Evolutionary conservation across 2,113 vertebrate species (phyloP).

Genomic region (Cyanoramphus novaezelandiae): DNA sequence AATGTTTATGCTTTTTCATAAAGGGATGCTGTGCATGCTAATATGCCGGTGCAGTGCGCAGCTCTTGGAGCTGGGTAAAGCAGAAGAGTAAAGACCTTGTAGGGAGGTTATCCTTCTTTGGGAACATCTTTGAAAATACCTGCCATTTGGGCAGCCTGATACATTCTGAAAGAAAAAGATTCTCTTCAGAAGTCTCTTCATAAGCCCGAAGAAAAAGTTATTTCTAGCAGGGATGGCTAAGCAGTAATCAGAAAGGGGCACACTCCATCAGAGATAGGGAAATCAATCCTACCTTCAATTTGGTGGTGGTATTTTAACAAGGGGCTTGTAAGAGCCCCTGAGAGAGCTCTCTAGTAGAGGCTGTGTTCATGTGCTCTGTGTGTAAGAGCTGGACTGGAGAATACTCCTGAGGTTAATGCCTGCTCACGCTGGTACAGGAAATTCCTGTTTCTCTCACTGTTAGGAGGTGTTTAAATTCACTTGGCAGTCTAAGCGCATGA

Average conservation of each 20-base stretch:
- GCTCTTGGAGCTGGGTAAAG: not conserved
- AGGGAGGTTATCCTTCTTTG: conserved; percentile 32
- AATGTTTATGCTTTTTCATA: conserved; percentile 24
- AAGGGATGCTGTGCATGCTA: conserved; percentile 45
- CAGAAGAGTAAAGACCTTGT: conserved; percentile 10
- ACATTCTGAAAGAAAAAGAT: not conserved
- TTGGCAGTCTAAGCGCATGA: conserved; percentile 50
- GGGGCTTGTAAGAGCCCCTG: not conserved
- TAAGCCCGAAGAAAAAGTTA: not conserved
- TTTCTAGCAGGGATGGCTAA: conserved; percentile 35
- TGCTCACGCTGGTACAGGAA: not conserved
- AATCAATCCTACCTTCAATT: not conserved
- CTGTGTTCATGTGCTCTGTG: not conserved
- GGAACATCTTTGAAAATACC: conserved; percentile 8
- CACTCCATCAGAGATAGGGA: not conserved
- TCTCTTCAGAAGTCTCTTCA: not conserved
- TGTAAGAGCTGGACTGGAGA: not conserved
- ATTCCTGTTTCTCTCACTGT: not conserved
- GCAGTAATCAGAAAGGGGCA: not conserved
- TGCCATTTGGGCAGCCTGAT: not conserved
- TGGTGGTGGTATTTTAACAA: not conserved
- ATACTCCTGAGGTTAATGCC: accelerated
- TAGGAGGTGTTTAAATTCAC: conserved; percentile 37
- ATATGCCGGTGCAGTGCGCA: not conserved
- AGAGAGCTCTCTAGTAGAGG: not conserved